Evolutionary conservation across 2,797 vertebrate genomes (phyloP).

Genomic region (Sebastes melanostomus): DNA sequence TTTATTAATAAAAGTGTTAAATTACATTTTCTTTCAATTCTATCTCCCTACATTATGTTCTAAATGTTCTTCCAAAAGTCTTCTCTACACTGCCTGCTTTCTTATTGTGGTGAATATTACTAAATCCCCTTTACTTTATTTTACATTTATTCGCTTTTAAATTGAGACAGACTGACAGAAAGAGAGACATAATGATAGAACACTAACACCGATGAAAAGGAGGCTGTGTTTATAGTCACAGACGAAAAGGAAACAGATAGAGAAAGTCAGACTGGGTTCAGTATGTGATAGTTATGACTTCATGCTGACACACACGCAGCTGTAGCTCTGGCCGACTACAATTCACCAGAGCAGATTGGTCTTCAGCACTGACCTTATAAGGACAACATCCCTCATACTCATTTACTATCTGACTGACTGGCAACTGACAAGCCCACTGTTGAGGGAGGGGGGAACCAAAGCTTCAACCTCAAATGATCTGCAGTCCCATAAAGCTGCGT

Average conservation of each 20-base stretch:
- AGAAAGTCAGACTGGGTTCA: slow-evolving; percentile 16
- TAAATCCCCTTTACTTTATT: background rate
- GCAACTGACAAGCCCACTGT: slow-evolving; percentile 13
- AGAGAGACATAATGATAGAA: background rate
- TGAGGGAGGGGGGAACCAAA: background rate
- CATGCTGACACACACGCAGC: slow-evolving; percentile 49
- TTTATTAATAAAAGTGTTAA: background rate
- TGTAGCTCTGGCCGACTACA: slow-evolving; percentile 9
- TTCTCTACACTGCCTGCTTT: background rate
- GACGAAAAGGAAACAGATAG: background rate
- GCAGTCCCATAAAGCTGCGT: background rate
- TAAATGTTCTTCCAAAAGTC: background rate
- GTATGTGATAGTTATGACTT: slow-evolving; percentile 40
- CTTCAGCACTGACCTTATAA: slow-evolving; percentile 66
- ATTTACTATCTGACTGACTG: slow-evolving; percentile 36
- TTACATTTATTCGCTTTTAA: background rate
- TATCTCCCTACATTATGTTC: background rate
- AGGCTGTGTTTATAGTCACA: background rate
- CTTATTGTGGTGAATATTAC: background rate
- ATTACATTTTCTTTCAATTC: background rate
- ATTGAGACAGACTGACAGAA: background rate
- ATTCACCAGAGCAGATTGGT: slow-evolving; percentile 15
- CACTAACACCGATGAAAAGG: background rate
- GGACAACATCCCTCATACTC: slow-evolving; percentile 46
- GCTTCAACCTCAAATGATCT: slow-evolving; percentile 22